phyloP scores from a whole-genome alignment of 1,140 invertebrate genomes.

The Ostrea edulis region DNA sequence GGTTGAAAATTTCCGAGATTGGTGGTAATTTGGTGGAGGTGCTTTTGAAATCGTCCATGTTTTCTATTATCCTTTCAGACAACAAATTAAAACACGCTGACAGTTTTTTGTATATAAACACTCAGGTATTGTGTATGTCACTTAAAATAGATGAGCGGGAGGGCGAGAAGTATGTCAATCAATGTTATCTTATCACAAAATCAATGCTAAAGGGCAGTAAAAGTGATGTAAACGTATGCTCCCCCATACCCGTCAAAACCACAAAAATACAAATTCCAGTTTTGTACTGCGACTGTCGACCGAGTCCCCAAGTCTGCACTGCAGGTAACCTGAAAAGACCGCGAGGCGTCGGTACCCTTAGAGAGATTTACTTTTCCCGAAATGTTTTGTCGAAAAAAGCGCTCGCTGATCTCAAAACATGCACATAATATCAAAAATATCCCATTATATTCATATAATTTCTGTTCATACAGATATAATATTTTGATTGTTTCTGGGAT shows the following conservation, averaged over 20 bases:
- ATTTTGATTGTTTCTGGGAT: no score
- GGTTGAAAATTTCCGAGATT: not conserved
- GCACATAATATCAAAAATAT: no score
- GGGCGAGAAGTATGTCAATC: constrained; percentile 6
- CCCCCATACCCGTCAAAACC: not conserved
- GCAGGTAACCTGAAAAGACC: no score
- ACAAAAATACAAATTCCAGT: constrained; percentile 22
- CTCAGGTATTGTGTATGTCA: constrained; percentile 24
- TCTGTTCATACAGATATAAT: no score
- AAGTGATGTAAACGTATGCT: not conserved
- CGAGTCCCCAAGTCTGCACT: no score
- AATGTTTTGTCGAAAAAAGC: no score
- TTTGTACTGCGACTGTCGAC: not conserved
- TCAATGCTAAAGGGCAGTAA: constrained; percentile 22
- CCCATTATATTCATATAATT: no score
- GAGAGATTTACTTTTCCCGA: no score
- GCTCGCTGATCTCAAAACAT: no score
- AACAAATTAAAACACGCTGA: not conserved
- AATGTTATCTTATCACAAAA: constrained; percentile 26
- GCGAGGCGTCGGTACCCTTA: no score
- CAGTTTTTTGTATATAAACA: constrained; percentile 21
- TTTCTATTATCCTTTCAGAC: not conserved
- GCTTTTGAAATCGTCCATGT: not conserved
- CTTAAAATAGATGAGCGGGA: not conserved
- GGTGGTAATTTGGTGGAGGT: not conserved